Evolutionary conservation across 1,140 invertebrate species (phyloP).

Genomic region (Daktulosphaira vitifoliae): DNA sequence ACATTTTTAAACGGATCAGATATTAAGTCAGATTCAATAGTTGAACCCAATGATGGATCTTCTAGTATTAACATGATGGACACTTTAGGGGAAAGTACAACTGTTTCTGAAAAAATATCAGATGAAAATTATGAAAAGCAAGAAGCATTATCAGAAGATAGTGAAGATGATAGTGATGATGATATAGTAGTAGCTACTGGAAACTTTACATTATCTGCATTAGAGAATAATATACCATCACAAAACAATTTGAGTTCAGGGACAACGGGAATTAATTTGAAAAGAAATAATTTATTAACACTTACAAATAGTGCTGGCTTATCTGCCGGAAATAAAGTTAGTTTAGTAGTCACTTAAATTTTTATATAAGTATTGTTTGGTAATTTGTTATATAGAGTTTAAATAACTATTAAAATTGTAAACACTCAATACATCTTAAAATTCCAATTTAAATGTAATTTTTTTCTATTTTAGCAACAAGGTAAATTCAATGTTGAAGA

Average conservation of each 20-base stretch:
- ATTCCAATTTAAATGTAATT: too few relatives aligned
- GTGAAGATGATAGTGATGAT: conserved; percentile 62
- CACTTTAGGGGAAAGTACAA: neutral
- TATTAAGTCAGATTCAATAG: neutral
- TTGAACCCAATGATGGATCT: neutral
- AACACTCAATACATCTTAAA: too few relatives aligned
- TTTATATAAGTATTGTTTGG: too few relatives aligned
- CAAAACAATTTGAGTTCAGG: conserved; percentile 51
- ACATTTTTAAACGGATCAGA: neutral
- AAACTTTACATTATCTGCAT: conserved; percentile 49
- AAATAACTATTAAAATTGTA: too few relatives aligned
- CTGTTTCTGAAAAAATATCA: neutral
- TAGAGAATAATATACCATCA: conserved; percentile 57
- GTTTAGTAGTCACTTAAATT: too few relatives aligned
- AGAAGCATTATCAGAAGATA: conserved; percentile 57
- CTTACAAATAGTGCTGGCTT: conserved; percentile 24
- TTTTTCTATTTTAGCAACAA: conserved; percentile 51
- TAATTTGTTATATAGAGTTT: neutral
- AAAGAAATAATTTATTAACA: conserved; percentile 22
- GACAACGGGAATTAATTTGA: conserved; percentile 23
- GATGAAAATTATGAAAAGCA: conserved; percentile 48
- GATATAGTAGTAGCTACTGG: conserved; percentile 79
- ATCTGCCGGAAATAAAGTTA: conserved; percentile 21
- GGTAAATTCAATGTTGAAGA: conserved; percentile 79
- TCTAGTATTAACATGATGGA: neutral